A percentile compares a stretch with the other conserved stretches of the same genome.
Evolutionary conservation across 2,113 vertebrate species (phyloP).

Genomic region (Haplochromis burtoni): DNA sequence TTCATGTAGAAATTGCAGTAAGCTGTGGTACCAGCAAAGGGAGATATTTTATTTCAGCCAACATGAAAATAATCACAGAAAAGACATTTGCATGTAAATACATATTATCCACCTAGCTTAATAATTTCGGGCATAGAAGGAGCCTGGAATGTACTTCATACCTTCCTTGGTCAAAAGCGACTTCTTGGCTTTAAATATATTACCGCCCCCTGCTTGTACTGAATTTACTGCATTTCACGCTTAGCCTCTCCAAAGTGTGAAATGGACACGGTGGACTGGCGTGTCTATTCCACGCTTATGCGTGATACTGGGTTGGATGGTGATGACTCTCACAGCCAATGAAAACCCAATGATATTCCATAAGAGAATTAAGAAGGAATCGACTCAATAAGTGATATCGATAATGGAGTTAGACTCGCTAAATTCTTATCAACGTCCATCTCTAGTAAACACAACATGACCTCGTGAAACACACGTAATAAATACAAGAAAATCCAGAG

Average conservation of each 20-base stretch:
- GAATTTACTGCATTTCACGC: not conserved
- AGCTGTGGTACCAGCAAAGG: not conserved
- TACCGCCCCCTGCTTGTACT: not conserved
- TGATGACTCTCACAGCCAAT: not conserved
- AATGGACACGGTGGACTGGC: not conserved
- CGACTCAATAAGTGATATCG: fast-evolving
- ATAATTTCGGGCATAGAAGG: fast-evolving
- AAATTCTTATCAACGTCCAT: not conserved
- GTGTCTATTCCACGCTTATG: fast-evolving
- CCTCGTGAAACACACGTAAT: fast-evolving
- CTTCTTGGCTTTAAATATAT: not conserved
- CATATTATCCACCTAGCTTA: not conserved
- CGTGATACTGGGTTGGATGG: not conserved
- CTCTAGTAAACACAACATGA: not conserved
- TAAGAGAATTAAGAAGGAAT: not conserved
- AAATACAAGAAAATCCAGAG: not conserved
- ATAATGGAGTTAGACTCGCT: not conserved
- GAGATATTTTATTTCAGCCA: not conserved
- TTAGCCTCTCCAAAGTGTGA: not conserved
- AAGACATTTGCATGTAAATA: not conserved
- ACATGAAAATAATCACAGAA: not conserved
- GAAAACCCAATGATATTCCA: not conserved
- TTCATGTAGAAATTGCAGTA: not conserved
- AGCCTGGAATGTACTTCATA: not conserved
- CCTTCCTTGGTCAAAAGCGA: not conserved